Evolutionary conservation across 2,797 vertebrate genomes (phyloP), one percentile per base, ranked within the genome.

Genomic region (Sparidentex hasta): DNA sequence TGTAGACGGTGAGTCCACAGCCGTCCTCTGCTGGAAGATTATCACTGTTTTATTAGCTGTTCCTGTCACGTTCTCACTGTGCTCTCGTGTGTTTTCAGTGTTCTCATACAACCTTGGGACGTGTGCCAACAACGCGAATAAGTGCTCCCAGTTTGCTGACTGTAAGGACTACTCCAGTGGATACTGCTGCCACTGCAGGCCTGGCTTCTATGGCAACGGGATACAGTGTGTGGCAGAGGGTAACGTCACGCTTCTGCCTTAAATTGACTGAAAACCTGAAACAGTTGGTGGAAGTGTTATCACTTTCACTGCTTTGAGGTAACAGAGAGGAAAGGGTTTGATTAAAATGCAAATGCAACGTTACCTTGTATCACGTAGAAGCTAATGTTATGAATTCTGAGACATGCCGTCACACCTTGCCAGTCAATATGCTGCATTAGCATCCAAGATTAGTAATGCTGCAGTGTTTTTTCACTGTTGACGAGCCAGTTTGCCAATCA

Each of bases 171-270:
- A 97, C 74, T 52, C 94, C 46, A 94, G 88, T 0, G 98, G 98
- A 57, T 98, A 96, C 93, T 99, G 98, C 86, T 99, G 98, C 90
- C 93, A 94, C 73, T 99, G 98, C 59, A 95, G 95, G 69, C 93
- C 96, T 11, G 98, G 97, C n/a, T 99, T 96, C 90, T 99, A 97
- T 4, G 98, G 98, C 71, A 98, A 97, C 5, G 98, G 98, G 78
- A 95, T 96, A 57, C 96, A 99, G n/a, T 99, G 98, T 70, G 94
- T 99, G 11, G 96, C 97, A 27, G 97, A 98, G 92, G 98, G 98
- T 99, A 86, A 80, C 0, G 13, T 27, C 9, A 77, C 1, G 50
- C 3, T 12, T 61, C 43, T 25, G 3, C 27, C 51, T 38, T 38
- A 38, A 38, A 38, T 38, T 38, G 38, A 38, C 9, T 38, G 38